Evolutionary conservation across 2,113 vertebrate species (phyloP).

Genomic region (Cheirogaleus medius): DNA sequence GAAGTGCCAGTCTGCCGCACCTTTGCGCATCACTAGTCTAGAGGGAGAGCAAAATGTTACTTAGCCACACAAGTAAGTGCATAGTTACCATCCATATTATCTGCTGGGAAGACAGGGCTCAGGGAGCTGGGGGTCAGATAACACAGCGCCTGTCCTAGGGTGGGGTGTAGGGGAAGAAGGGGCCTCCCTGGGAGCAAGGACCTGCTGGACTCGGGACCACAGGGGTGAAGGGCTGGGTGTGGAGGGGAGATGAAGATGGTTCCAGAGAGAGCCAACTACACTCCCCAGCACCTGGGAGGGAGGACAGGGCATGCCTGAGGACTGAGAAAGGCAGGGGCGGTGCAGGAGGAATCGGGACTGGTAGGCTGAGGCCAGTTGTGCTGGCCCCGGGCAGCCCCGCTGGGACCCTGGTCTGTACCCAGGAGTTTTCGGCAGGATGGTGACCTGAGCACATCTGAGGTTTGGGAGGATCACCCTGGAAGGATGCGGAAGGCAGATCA

Average conservation of each 20-base stretch:
- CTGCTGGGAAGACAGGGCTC: not conserved
- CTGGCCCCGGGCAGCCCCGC: not conserved
- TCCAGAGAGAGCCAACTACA: not conserved
- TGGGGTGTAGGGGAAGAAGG: not conserved
- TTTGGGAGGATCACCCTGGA: not conserved
- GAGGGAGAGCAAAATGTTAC: not conserved
- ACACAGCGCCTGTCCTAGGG: not conserved
- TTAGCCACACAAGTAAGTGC: not conserved
- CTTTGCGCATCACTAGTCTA: not conserved
- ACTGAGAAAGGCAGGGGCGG: not conserved
- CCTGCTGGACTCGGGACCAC: not conserved
- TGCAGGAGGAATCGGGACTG: not conserved
- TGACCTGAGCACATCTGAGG: not conserved
- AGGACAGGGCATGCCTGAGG: no score
- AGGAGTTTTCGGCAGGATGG: not conserved
- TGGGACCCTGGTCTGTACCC: not conserved
- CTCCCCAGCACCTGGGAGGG: not conserved
- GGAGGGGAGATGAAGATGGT: rapidly evolving
- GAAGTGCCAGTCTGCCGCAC: not conserved
- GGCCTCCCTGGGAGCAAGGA: rapidly evolving
- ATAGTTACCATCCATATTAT: not conserved
- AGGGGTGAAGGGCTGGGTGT: not conserved
- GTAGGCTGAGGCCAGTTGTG: rapidly evolving
- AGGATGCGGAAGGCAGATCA: rapidly evolving
- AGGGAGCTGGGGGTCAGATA: not conserved